Evolutionary conservation across 2,888 invertebrate genomes (phyloP).

Genomic region (Slavum lentiscoides): DNA sequence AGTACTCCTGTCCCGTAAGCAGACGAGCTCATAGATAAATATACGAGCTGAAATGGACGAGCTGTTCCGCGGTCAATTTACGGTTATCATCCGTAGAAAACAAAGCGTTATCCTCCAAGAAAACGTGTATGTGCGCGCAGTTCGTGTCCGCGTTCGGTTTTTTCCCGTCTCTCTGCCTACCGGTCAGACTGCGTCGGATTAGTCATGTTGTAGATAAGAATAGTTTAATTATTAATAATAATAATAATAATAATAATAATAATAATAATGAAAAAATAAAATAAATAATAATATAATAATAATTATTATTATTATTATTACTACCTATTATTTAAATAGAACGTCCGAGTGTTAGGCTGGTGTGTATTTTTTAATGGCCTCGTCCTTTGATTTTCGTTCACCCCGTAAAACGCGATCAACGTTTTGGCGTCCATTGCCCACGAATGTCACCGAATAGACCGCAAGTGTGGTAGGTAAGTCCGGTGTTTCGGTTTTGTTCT

Average conservation of each 20-base stretch:
- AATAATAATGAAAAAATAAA: constrained; percentile 33
- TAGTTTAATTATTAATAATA: constrained; percentile 33
- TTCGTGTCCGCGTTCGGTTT: not conserved
- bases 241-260: constrained; percentile 21
- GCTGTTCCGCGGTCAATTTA: too few relatives aligned
- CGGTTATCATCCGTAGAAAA: too few relatives aligned
- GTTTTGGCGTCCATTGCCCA: constrained; percentile 33
- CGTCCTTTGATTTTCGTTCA: constrained; percentile 27
- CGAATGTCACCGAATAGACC: constrained; percentile 38
- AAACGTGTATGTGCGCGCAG: constrained; percentile 26
- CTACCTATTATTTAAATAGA: constrained; percentile 48
- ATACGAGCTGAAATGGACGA: too few relatives aligned
- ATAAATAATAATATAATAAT: constrained; percentile 19
- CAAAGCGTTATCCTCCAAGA: not conserved
- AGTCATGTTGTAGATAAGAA: constrained; percentile 44
- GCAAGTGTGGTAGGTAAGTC: constrained; percentile 26
- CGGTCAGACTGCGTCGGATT: constrained; percentile 34
- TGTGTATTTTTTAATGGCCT: constrained; percentile 39
- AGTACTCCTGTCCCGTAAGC: too few relatives aligned
- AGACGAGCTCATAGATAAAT: too few relatives aligned
- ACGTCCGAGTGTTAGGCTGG: constrained; percentile 20
- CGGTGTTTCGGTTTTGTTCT: constrained; percentile 1
- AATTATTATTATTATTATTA: not conserved
- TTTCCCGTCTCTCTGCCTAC: not conserved
- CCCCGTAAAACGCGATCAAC: constrained; percentile 34